Conservation (phyloP, 2,888 invertebrate species). For the Troides helena region DNA sequence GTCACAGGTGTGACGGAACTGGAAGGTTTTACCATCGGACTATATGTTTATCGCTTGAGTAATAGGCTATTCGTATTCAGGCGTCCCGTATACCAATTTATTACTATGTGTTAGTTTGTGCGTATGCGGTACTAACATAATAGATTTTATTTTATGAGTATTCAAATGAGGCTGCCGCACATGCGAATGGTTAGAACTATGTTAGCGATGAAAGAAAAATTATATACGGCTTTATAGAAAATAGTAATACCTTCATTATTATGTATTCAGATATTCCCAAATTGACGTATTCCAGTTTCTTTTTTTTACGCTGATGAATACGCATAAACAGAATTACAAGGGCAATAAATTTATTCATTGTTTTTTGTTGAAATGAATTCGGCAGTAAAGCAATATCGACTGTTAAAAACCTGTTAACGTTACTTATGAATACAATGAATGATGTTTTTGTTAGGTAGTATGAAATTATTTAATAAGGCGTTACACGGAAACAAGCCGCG, state of each 20-base stretch:
- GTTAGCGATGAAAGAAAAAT: conserved; percentile 29
- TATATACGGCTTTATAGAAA: conserved; percentile 26
- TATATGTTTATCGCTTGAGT: conserved; percentile 40
- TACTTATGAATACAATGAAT: too few species aligned
- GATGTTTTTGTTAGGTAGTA: conserved; percentile 12
- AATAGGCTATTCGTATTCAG: conserved; percentile 32
- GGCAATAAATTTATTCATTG: conserved; percentile 22
- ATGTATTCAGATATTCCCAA: conserved; percentile 22
- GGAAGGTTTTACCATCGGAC: conserved; percentile 56
- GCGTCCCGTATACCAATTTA: conserved; percentile 27
- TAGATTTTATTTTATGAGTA: conserved; percentile 31
- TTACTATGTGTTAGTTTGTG: conserved; percentile 29
- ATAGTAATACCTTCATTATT: conserved; percentile 21
- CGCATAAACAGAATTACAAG: conserved; percentile 19
- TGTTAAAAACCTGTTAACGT: neutral
- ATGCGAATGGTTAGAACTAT: conserved; percentile 23
- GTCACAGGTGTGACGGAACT: conserved; percentile 70
- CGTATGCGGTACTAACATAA: conserved; percentile 28
- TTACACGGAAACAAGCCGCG: conserved; percentile 59
- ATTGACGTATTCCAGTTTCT: conserved; percentile 24
- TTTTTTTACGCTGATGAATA: conserved; percentile 12
- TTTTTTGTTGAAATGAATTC: neutral
- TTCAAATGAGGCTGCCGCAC: conserved; percentile 29
- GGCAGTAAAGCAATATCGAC: neutral
- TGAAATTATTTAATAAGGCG: conserved; percentile 51